Evolutionary conservation across 1,140 invertebrate species (phyloP).

Genomic region (Scaptomyza graminum): DNA sequence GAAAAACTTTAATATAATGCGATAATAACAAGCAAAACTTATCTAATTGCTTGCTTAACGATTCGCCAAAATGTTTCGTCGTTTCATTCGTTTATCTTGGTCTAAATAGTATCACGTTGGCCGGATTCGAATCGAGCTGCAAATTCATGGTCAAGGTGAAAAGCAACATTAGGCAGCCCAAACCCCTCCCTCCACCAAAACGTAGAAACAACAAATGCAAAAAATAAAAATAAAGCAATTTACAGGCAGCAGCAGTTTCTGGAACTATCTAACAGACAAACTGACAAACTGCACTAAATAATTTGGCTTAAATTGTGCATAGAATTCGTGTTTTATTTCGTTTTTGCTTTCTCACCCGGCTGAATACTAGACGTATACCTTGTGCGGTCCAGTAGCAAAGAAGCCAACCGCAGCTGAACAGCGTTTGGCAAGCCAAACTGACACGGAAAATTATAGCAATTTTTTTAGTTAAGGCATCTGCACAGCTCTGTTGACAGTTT

Average conservation of each 20-base stretch:
- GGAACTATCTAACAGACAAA: conserved; percentile 34
- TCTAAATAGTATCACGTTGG: not conserved
- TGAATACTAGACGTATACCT: not conserved
- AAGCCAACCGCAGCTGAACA: conserved; percentile 47
- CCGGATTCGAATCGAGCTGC: not conserved
- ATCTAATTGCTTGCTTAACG: too few relatives aligned
- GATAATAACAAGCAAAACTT: conserved; percentile 1
- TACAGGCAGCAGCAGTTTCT: conserved; percentile 22
- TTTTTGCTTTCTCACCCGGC: conserved; percentile 38
- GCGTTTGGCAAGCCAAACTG: conserved; percentile 57
- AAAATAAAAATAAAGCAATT: conserved; percentile 13
- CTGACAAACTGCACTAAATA: conserved; percentile 45
- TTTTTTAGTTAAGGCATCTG: conserved; percentile 53
- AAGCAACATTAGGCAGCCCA: conserved; percentile 29
- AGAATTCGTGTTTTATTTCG: conserved; percentile 21
- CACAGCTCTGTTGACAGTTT: conserved; percentile 65
- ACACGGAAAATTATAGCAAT: conserved; percentile 71
- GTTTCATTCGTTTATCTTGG: conserved; percentile 11
- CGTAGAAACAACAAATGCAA: not conserved
- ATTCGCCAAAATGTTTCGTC: too few relatives aligned
- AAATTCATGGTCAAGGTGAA: conserved; percentile 73
- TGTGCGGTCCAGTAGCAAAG: conserved; percentile 33
- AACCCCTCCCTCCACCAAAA: conserved; percentile 8
- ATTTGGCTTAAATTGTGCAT: conserved; percentile 46
- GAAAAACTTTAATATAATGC: conserved; percentile 6